Percentiles rank a stretch among this genome's conserved stretches.
phyloP scores from a whole-genome alignment of 2,797 vertebrate genomes.

The Pseudopleuronectes americanus region DNA sequence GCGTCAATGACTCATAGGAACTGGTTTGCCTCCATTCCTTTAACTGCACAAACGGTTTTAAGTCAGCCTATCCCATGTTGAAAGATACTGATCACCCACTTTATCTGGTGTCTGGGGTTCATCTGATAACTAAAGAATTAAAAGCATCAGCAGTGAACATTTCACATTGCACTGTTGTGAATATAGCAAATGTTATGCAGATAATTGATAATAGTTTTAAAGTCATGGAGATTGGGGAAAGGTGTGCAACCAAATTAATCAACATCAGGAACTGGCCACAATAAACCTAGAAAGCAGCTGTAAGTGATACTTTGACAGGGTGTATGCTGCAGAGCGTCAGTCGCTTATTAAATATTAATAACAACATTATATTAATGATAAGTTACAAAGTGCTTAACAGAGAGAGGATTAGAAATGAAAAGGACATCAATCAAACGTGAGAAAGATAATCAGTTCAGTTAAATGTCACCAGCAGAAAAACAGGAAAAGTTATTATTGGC shows the following conservation, averaged over 20 bases:
- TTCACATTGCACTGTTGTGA: not conserved
- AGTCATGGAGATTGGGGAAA: not conserved
- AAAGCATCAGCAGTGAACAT: not conserved
- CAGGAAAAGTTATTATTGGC: not conserved
- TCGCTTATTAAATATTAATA: not conserved
- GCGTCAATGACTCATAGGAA: conserved; percentile 35
- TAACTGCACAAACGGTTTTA: not conserved
- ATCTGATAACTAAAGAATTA: not conserved
- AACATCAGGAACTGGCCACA: conserved; percentile 2
- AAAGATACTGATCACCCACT: not conserved
- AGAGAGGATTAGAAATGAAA: no score
- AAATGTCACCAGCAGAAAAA: conserved; percentile 1
- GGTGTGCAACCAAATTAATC: conserved; percentile 4
- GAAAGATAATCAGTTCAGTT: no score
- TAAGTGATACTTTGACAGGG: not conserved
- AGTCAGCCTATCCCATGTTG: conserved; percentile 10
- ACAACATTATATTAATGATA: not conserved
- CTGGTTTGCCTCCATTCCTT: conserved; percentile 71
- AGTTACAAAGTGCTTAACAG: no score
- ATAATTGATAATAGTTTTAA: not conserved
- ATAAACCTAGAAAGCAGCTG: not conserved
- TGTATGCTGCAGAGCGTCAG: not conserved
- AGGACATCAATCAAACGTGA: no score
- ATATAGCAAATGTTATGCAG: not conserved
- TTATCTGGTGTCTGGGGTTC: not conserved